Evolutionary conservation across 1,140 invertebrate genomes (phyloP), one percentile per base, ranked within the genome.

Genomic region (Cepaea nemoralis): DNA sequence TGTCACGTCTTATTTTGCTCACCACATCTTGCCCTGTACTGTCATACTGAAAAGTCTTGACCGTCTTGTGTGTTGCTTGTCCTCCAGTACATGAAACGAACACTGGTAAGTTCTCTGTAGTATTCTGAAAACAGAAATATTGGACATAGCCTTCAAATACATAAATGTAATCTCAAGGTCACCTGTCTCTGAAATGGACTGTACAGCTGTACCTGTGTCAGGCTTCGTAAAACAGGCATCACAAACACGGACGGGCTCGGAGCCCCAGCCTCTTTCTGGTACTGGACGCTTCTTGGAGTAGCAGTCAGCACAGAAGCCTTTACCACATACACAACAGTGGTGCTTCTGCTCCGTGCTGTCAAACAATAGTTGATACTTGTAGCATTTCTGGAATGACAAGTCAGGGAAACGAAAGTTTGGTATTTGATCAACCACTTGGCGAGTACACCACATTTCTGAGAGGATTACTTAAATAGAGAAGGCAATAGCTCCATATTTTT

Each of bases 301-400:
- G 77, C 93, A 93, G 0, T 84, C 86, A 76, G 91, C 87, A 87
- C 93, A 93, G 81, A 93, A 92, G 10, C 93, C 92, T 78, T 92
- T 80, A 1, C 93, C 93, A 91, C 91, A 96, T 0, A 94, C 92
- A 39, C 96, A 93, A 87, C 96, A 97, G 85, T 96, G 96, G 88
- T 96, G 96, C 83, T 96, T 96, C 76, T 88, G 89, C 48, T 88
- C 87, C 77, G 86, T 85, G 33, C 83, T 83, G 33, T 89, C 87
- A 83, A 93, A 92, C 35, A 85, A 85, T 74, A 88, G 91, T 82
- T 93, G 92, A 90, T 95, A 96, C 70, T 93, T 93, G 82, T 93
- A 88, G 89, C 95, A 96, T 74, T 94, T 87, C 93, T 94, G 86
- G 73, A 87, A 14, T 45, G 35, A 82, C 8, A 80, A 82, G 71